Evolutionary conservation across 2,113 vertebrate species (phyloP).

Genomic region (Xiphophorus hellerii): DNA sequence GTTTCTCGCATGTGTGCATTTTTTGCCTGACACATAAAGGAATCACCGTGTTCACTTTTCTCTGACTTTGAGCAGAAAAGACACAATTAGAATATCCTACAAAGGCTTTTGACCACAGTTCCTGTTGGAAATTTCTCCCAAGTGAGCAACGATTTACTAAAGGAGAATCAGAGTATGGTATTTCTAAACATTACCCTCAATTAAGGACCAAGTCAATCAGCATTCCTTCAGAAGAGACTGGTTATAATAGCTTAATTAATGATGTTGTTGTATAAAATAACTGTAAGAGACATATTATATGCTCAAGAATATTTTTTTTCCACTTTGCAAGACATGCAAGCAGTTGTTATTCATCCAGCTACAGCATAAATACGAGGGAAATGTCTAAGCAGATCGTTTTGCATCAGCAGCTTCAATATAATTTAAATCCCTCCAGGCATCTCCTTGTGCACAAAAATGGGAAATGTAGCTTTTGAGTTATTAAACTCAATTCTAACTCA

Average conservation of each 20-base stretch:
- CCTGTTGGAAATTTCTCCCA: not conserved
- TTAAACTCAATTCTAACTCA: not conserved
- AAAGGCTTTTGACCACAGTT: conserved; percentile 8
- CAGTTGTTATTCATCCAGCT: not conserved
- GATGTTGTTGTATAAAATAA: not conserved
- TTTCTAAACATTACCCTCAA: conserved; percentile 2
- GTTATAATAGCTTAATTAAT: not conserved
- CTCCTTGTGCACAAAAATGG: conserved; percentile 13
- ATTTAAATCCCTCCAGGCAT: not conserved
- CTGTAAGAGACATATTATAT: not conserved
- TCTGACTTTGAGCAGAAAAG: conserved; percentile 7
- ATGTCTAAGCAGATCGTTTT: conserved; percentile 9
- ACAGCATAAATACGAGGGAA: conserved; percentile 5
- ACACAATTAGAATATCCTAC: not conserved
- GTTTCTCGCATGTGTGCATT: not conserved
- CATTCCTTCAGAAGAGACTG: conserved; percentile 2
- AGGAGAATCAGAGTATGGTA: not conserved
- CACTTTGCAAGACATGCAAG: not conserved
- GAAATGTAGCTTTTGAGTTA: not conserved
- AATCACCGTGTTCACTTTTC: conserved; percentile 13
- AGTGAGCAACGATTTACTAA: conserved; percentile 1
- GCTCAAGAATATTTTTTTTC: not conserved
- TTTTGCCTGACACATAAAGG: conserved; percentile 1
- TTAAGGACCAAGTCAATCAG: not conserved
- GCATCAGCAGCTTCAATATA: conserved; percentile 20